Percentiles rank a stretch among this genome's conserved stretches.
Conservation (phyloP, 2,888 invertebrate genomes). For the Chloromyia formosa region DNA sequence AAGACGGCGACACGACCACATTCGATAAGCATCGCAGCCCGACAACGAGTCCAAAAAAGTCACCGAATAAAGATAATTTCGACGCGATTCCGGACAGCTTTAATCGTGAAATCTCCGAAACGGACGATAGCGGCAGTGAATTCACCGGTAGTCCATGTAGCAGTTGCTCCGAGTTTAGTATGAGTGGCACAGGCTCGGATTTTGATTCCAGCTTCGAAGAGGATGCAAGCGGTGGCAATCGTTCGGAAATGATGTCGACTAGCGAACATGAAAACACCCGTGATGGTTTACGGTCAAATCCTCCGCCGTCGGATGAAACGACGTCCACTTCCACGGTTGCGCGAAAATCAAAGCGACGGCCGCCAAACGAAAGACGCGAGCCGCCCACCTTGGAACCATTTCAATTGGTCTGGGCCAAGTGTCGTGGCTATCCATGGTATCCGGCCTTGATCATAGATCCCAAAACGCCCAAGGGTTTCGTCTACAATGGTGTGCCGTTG, state of each 20-base stretch:
- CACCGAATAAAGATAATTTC: conserved; percentile 52
- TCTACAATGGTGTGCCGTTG: conserved; percentile 93
- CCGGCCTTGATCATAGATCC: conserved; percentile 96
- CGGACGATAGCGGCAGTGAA: conserved; percentile 61
- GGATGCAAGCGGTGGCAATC: conserved; percentile 58
- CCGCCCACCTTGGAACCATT: conserved; percentile 76
- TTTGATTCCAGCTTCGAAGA: conserved; percentile 62
- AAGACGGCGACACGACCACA: conserved; percentile 14
- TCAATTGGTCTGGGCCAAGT: conserved; percentile 97
- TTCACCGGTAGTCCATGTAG: conserved; percentile 62
- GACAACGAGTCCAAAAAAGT: conserved; percentile 59
- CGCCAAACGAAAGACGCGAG: conserved; percentile 25
- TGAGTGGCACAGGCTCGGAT: conserved; percentile 61
- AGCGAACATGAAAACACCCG: conserved; percentile 55
- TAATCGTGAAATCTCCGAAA: conserved; percentile 62
- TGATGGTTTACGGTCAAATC: background rate
- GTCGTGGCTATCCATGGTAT: conserved; percentile 95
- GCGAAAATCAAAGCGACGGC: background rate
- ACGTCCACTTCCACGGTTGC: conserved; percentile 6
- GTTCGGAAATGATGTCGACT: conserved; percentile 51
- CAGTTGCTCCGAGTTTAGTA: conserved; percentile 62
- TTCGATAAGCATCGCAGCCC: conserved; percentile 47
- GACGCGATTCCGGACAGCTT: conserved; percentile 66
- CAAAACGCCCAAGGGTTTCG: conserved; percentile 88
- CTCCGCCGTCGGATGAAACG: conserved; percentile 22